These are phyloP conservation scores for Promerops cafer DNA, from an alignment of 2,113 vertebrate genomes.

Conservation along the genomic window DNA sequence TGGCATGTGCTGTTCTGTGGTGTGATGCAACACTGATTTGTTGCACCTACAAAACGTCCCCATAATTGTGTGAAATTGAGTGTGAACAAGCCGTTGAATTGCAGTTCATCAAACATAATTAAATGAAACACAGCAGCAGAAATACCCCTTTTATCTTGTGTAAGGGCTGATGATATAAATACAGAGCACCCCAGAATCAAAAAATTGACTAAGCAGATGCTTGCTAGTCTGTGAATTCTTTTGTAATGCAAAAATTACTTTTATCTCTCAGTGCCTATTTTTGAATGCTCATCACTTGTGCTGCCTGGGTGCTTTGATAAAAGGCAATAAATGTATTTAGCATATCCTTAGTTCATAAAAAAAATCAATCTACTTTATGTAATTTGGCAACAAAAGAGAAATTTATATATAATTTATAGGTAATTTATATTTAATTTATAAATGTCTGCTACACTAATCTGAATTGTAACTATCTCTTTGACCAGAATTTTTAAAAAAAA, in stretches of 20 bases:
- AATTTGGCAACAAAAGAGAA: neutral
- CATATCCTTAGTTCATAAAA: neutral
- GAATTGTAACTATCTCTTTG: neutral
- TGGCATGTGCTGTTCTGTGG: neutral
- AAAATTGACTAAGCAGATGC: slow-evolving; percentile 18
- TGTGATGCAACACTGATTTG: neutral
- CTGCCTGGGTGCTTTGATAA: neutral
- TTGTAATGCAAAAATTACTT: slow-evolving; percentile 44
- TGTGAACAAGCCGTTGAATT: neutral
- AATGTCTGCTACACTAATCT: neutral
- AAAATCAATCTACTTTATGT: neutral
- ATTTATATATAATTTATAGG: too few relatives aligned
- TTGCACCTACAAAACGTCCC: neutral
- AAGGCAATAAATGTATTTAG: neutral
- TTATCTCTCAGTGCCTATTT: neutral
- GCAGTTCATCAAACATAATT: slow-evolving; percentile 27
- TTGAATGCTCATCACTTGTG: neutral
- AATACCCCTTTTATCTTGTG: neutral
- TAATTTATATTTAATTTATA: too few relatives aligned
- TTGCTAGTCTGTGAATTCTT: neutral
- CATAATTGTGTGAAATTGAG: slow-evolving; percentile 38
- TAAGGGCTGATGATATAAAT: neutral
- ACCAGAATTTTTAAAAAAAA: neutral
- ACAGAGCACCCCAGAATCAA: neutral
- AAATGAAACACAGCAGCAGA: neutral